Base-by-base conservation (phyloP, 2,888 invertebrate species). In the Sabatieria punctata region DNA sequence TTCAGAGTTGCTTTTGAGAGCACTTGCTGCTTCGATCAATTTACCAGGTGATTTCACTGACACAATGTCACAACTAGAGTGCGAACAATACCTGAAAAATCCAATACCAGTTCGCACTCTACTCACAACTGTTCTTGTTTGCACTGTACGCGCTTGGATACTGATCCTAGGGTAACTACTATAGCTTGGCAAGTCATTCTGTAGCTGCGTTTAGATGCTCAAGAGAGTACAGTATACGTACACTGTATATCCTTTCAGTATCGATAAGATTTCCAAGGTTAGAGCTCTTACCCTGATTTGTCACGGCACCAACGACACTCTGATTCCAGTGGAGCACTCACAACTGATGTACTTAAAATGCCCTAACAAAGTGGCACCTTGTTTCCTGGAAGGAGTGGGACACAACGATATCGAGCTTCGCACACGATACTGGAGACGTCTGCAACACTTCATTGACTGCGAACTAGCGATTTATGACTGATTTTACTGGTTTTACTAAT, bases 291-390 rank as follows among this genome's bases (percentile, higher is more conserved):
- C 54, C 2, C 49, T 59, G 15, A 46, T 58, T n/a, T 51, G 53
- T 15, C 59, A 59, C 40, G 59, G 59, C 19, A 47, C 45, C 18
- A 45, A 52, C 13, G 59, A 59, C 43, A 26, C 37, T 4, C 49
- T 56, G 21, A 55, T 57, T 1, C 56, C 57, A 6, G 45, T 58
- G 19, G 47, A 46, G 23, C 57, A 59, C 47, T 55, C 57, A 8
- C 33, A 55, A 37, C 27, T 51, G 8, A 23, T 59, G 1, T 51
- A 52, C 41, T 45, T 15, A 8, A 30, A 30, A 30, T 8, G 8
- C 30, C 8, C 8, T 8, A 30, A 30, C 15, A 15, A 8, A 30
- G 30, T 30, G 8, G 15, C 8, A 15, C 30, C 30, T 30, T 15
- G 8, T 11, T 30, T 8, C 8, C 8, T 30, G 8, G 8, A 15